phyloP scores from a whole-genome alignment of 2,797 vertebrate species.

The Pipistrellus pygmaeus region DNA sequence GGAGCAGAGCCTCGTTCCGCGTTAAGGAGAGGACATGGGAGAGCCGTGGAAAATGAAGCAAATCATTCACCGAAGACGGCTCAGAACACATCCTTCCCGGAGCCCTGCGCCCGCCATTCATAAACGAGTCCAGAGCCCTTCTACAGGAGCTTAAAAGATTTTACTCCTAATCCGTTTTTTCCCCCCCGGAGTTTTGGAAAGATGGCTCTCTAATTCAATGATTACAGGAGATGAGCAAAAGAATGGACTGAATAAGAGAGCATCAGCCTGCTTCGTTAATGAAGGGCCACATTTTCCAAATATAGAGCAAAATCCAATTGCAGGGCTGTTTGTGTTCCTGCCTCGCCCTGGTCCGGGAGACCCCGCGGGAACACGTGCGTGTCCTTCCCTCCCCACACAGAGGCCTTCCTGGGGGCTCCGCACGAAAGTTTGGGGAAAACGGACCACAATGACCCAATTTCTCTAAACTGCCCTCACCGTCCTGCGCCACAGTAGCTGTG shows the following conservation, averaged over 20 bases:
- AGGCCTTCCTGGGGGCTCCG: neutral
- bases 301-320: slow-evolving; percentile 82
- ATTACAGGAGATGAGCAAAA: slow-evolving; percentile 80
- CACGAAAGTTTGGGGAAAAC: neutral
- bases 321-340: slow-evolving; percentile 57
- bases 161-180: slow-evolving; percentile 75
- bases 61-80: slow-evolving; percentile 64
- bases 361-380: neutral
- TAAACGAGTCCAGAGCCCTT: slow-evolving; percentile 65
- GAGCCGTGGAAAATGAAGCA: slow-evolving; percentile 56
- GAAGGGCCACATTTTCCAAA: slow-evolving; percentile 75
- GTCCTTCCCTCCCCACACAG: slow-evolving; percentile 9
- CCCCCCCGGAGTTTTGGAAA: slow-evolving; percentile 76
- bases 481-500: neutral
- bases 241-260: slow-evolving; percentile 70
- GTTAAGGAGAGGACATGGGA: slow-evolving; percentile 49
- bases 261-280: slow-evolving; percentile 74
- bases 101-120: slow-evolving; percentile 57
- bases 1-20: neutral
- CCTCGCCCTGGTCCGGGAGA: slow-evolving; percentile 37
- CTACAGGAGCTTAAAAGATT: slow-evolving; percentile 68
- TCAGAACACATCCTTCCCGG: slow-evolving; percentile 67
- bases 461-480: neutral
- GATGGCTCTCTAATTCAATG: slow-evolving; percentile 78
- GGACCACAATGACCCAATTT: neutral